Percentiles rank a stretch among this genome's conserved stretches.
These are phyloP conservation scores for Aplodontia rufa DNA, from an alignment of 2,113 vertebrate species.

Conservation along the genomic window DNA sequence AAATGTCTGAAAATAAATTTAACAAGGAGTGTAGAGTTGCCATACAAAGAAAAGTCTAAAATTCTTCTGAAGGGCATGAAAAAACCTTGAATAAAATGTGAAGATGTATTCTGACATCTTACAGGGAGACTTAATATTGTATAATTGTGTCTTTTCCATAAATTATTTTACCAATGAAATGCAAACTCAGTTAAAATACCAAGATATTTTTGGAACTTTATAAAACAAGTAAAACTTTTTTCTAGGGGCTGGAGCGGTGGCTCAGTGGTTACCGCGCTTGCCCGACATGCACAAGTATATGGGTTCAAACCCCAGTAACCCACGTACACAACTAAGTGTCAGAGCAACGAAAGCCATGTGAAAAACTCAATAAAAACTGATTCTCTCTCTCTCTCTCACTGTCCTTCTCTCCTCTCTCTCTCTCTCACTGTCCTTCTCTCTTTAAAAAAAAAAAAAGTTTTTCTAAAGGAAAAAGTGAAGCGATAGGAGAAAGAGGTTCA, in stretches of 20 bases:
- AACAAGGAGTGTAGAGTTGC: background rate
- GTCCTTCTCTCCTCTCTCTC: too few species aligned
- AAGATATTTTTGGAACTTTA: background rate
- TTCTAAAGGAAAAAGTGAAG: background rate
- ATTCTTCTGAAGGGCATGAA: background rate
- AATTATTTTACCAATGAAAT: background rate
- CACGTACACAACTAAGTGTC: too few species aligned
- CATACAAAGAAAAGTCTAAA: background rate
- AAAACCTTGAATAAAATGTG: background rate
- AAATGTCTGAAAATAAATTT: background rate
- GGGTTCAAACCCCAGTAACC: too few species aligned
- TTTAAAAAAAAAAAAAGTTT: too few species aligned
- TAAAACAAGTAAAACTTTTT: too few species aligned
- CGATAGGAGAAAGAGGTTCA: background rate
- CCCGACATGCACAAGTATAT: too few species aligned
- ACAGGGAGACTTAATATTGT: background rate
- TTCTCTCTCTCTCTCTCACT: too few species aligned
- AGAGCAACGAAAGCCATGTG: too few species aligned
- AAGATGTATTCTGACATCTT: background rate
- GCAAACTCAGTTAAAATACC: background rate
- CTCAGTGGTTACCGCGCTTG: too few species aligned
- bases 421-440: too few species aligned
- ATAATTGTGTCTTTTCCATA: background rate
- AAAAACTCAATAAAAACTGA: too few species aligned
- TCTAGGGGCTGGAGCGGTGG: too few species aligned